Percentiles rank a stretch among this genome's conserved stretches.
phyloP scores from a whole-genome alignment of 1,140 invertebrate genomes.

The Zeugodacus cucurbitae region DNA sequence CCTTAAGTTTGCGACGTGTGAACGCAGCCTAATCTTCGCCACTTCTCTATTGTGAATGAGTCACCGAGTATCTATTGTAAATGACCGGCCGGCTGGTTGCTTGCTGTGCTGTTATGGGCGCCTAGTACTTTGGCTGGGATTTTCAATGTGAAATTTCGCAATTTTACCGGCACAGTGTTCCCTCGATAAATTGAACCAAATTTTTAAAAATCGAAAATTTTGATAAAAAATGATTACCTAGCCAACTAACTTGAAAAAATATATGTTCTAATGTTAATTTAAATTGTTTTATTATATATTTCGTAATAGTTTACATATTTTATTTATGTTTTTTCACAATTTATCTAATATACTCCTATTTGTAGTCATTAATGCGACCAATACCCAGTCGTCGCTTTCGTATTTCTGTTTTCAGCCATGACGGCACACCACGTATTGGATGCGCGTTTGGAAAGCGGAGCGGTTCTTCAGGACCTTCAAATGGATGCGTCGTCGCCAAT shows the following conservation, averaged over 20 bases:
- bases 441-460: conserved; percentile 82
- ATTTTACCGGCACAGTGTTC: not conserved
- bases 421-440: conserved; percentile 72
- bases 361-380: conserved; percentile 77
- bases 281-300: not conserved
- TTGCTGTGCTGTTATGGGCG: not conserved
- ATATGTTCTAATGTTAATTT: not conserved
- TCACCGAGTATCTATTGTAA: no score
- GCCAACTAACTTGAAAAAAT: no score
- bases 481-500: conserved; percentile 84
- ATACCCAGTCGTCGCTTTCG: conserved; percentile 73
- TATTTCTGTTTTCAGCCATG: conserved; percentile 81
- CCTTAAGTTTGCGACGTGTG: no score
- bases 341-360: not conserved
- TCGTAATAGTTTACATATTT: not conserved
- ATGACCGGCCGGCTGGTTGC: not conserved
- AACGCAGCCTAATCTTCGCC: not conserved
- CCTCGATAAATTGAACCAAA: not conserved
- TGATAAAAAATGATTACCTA: no score
- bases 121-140: not conserved
- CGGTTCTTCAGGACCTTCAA: conserved; percentile 74
- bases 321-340: not conserved
- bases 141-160: not conserved
- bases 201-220: no score
- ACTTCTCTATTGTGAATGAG: not conserved